Percentiles rank a stretch among this genome's conserved stretches.
phyloP scores from a whole-genome alignment of 2,888 invertebrate genomes.

The Drosophila phalerata region DNA sequence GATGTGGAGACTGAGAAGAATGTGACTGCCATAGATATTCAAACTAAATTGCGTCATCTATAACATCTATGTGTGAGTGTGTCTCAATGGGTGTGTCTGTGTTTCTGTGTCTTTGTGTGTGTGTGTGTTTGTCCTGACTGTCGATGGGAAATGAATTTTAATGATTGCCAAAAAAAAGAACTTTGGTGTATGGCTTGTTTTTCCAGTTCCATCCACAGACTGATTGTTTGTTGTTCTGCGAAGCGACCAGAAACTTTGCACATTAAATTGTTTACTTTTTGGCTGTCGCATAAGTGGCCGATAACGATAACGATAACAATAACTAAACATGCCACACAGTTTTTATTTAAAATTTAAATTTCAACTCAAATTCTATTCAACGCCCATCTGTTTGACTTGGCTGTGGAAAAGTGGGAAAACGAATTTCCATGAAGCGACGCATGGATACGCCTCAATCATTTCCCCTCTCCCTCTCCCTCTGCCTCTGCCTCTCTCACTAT shows the following conservation, averaged over 20 bases:
- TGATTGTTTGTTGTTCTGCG: slow-evolving; percentile 56
- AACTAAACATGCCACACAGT: slow-evolving; percentile 30
- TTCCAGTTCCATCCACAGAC: slow-evolving; percentile 24
- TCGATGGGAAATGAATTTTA: slow-evolving; percentile 80
- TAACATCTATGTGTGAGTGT: slow-evolving; percentile 46
- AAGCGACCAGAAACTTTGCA: slow-evolving; percentile 62
- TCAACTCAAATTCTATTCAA: slow-evolving; percentile 46
- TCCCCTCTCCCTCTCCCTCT: background rate
- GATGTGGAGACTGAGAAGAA: slow-evolving; percentile 20
- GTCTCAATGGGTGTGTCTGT: slow-evolving; percentile 20
- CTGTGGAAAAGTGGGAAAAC: slow-evolving; percentile 19
- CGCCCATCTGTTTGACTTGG: slow-evolving; percentile 47
- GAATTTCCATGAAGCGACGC: slow-evolving; percentile 66
- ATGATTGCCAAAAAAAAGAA: slow-evolving; percentile 60
- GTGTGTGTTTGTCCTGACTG: slow-evolving; percentile 61
- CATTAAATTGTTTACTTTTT: slow-evolving; percentile 77
- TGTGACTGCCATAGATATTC: slow-evolving; percentile 67
- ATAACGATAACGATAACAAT: slow-evolving; percentile 71
- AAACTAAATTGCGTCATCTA: slow-evolving; percentile 79
- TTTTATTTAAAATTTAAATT: slow-evolving; percentile 16
- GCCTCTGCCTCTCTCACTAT: slow-evolving; percentile 1
- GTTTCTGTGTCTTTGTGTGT: slow-evolving; percentile 37
- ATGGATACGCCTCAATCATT: slow-evolving; percentile 64
- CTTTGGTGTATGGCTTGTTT: slow-evolving; percentile 58
- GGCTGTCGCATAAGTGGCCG: slow-evolving; percentile 63